These are phyloP conservation scores for Steinernema feltiae DNA, from an alignment of 1,140 invertebrate genomes.

Conservation along the genomic window DNA sequence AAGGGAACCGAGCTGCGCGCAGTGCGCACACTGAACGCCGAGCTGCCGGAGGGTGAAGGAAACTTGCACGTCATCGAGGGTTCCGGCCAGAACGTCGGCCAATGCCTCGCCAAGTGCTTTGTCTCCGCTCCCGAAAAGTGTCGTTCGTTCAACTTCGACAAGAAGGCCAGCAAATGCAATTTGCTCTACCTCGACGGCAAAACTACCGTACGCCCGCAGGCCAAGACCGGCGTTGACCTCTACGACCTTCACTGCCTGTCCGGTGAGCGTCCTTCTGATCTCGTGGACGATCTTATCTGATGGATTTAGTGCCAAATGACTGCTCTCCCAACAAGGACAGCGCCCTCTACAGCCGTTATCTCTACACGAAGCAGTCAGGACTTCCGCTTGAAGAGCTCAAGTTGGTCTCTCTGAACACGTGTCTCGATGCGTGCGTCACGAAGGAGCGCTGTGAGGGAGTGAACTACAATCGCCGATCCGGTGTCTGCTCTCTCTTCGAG, in stretches of 20 bases:
- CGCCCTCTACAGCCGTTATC: conserved; percentile 52
- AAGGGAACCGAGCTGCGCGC: conserved; percentile 39
- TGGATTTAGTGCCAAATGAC: conserved; percentile 23
- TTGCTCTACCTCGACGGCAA: conserved; percentile 53
- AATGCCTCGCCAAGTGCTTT: conserved; percentile 50
- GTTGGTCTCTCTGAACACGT: conserved; percentile 46
- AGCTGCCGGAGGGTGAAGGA: conserved; percentile 52
- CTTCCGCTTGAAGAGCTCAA: conserved; percentile 40
- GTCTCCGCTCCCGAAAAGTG: conserved; percentile 51
- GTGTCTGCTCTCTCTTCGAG: conserved; percentile 48
- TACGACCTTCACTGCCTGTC: conserved; percentile 55
- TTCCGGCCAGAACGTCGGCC: conserved; percentile 31
- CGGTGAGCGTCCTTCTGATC: conserved; percentile 27
- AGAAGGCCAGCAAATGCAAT: conserved; percentile 47
- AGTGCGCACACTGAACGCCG: conserved; percentile 51
- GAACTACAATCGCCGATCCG: conserved; percentile 57
- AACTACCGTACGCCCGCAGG: conserved; percentile 51
- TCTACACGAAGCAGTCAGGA: conserved; percentile 52
- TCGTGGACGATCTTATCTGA: conserved; percentile 15
- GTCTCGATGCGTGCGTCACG: conserved; percentile 46
- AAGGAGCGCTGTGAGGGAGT: conserved; percentile 49
- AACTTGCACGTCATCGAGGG: conserved; percentile 52
- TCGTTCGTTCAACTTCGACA: conserved; percentile 56
- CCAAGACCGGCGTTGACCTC: conserved; percentile 49
- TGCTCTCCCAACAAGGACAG: conserved; percentile 45